Conservation (phyloP, 2,113 vertebrate species). For the Puntigrus tetrazona region DNA sequence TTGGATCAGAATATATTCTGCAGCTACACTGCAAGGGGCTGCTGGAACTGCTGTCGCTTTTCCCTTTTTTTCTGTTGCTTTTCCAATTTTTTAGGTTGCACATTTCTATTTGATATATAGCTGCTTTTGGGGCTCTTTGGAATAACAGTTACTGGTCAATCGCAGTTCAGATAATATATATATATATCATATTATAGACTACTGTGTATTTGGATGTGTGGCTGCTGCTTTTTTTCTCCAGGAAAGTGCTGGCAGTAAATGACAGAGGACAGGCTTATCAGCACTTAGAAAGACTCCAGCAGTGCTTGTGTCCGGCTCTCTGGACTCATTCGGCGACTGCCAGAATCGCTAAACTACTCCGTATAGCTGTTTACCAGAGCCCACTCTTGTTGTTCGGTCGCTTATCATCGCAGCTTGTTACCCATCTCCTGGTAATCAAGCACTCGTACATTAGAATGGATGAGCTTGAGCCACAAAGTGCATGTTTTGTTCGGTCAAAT, state of each 20-base stretch:
- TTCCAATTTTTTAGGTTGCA: not conserved
- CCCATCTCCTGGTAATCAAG: no score
- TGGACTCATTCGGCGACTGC: not conserved
- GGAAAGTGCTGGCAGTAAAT: not conserved
- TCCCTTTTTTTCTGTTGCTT: not conserved
- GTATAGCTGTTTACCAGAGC: no score
- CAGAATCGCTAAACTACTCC: no score
- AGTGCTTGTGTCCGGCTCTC: not conserved
- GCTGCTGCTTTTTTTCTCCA: not conserved
- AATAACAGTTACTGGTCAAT: no score
- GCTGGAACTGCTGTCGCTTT: not conserved
- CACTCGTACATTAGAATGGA: no score
- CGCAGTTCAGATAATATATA: not conserved
- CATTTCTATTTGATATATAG: not conserved
- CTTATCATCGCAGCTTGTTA: no score
- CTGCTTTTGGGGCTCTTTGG: not conserved
- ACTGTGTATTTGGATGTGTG: no score
- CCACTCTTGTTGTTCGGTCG: no score
- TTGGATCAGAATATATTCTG: not conserved
- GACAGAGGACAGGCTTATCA: not conserved
- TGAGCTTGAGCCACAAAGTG: no score
- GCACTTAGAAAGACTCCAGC: not conserved
- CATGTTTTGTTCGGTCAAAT: no score
- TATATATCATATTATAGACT: not conserved
- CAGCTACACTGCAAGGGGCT: not conserved